Conservation (phyloP, 2,113 vertebrate genomes). For the Cettia cetti region DNA sequence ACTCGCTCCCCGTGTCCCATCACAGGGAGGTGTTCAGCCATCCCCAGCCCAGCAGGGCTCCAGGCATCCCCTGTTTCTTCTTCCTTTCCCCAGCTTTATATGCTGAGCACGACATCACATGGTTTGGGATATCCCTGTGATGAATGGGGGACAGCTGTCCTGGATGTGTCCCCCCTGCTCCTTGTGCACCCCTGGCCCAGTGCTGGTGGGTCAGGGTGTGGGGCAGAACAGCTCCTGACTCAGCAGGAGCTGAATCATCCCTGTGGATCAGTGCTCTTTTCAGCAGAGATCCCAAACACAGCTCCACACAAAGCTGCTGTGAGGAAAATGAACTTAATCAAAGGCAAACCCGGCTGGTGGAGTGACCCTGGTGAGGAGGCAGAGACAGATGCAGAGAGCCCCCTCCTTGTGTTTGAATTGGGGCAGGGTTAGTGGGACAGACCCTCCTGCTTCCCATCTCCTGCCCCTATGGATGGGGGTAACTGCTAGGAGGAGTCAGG, state of each 20-base stretch:
- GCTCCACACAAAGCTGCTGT: background rate
- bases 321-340: background rate
- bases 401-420: background rate
- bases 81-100: background rate
- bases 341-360: background rate
- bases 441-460: background rate
- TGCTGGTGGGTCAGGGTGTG: fast-evolving
- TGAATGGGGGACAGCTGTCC: background rate
- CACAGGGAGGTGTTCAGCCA: background rate
- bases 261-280: background rate
- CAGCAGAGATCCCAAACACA: background rate
- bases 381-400: background rate
- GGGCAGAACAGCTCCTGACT: background rate
- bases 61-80: background rate
- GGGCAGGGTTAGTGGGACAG: background rate
- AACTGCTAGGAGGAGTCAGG: background rate
- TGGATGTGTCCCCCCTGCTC: background rate
- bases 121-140: background rate
- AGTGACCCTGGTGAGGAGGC: fast-evolving
- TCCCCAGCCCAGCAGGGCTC: background rate
- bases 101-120: background rate
- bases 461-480: background rate
- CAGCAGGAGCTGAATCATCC: background rate
- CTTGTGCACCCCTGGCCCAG: background rate
- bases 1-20: fast-evolving